Evolutionary conservation across 2,888 invertebrate species (phyloP), one percentile per base, ranked within the genome.

Genomic region (Nomada fucata): DNA sequence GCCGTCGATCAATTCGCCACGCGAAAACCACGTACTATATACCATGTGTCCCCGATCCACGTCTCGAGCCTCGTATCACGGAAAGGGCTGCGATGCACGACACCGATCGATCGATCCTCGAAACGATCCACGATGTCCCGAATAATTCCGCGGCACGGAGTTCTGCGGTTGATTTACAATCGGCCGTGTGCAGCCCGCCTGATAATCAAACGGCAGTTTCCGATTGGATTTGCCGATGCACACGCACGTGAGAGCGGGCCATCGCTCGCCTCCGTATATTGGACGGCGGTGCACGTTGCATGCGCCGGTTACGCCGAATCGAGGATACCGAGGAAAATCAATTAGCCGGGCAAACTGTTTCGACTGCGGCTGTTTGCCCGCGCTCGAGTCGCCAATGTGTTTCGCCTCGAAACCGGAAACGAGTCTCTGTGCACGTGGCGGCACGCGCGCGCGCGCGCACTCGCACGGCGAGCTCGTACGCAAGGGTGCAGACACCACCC

Each of bases 241-340:
- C 44, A 9, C 53, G 57, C 15, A 26, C 44, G 59, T 26, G 44
- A n/a, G 44, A 10, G n/a, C 57, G 3, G 10, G 72, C 77, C 76
- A 59, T 26, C 69, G 69, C 47, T 75, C 76, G 83, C 83, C 80
- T 81, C 81, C 60, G 47, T 77, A 73, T 79, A 75, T 68, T 52
- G 57, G 67, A 36, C 44, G 64, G 20, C 29, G 60, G 55, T 23
- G 77, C 60, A 65, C 60, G 42, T 65, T 78, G 84, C 78, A 77
- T 61, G 74, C 77, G 60, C 63, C 68, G 67, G 79, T 77, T 81
- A 75, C 80, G 67, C 73, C 64, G 75, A 70, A 77, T 79, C 83
- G 82, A 57, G 75, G 75, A 88, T 86, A 82, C 83, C 87, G 89
- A 88, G 87, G 86, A 89, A 89, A 91, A 91, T 90, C 91, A 91